Base-by-base conservation (phyloP, 1,140 invertebrate species). In the Periplaneta americana region DNA sequence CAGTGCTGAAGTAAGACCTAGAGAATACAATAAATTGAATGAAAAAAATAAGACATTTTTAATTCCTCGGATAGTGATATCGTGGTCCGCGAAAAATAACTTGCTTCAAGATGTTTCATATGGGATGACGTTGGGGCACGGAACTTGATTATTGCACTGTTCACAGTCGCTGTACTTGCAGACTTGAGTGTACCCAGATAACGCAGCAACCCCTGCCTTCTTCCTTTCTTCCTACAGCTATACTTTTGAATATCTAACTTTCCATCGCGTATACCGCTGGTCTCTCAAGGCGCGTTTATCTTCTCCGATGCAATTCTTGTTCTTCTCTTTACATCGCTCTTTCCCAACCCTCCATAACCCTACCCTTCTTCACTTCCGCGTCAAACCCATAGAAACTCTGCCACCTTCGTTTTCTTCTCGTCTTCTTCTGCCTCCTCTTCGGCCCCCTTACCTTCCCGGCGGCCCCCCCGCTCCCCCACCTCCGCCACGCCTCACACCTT, bases 201-300 rank as follows among this genome's bases (percentile, higher is more conserved):
- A n/a, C n/a, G n/a, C n/a, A n/a, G n/a, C 39, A 48, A 4, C 39
- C 5, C 39, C 13, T 18, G 22, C 13, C 5, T 2, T 22, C 2
- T 57, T 57, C 22, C 2, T 57, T 57, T n/a, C 18, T 57, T 57
- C 39, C 39, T 18, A 5, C 39, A 6, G 39, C 39, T 48, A 17
- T 48, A 22, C 34, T 35, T 76, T 76, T n/a, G 75, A 76, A 76
- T 76, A 76, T 76, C 75, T 9, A 76, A 17, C 75, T 1, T 17
- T 33, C 31, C 32, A 77, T 33, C 35, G 75, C 75, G 17, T 33
- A 34, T 13, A 34, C 75, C 31, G 32, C 22, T 9, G 75, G 75
- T 77, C 75, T 77, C 75, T 10, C 75, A 77, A 77, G 75, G 75
- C 75, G 33, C 75, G 75, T 77, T 77, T 77, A 36, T 77, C 75